These are phyloP conservation scores for Rhogogaster chlorosoma DNA, from an alignment of 2,888 invertebrate genomes.

Conservation along the genomic window DNA sequence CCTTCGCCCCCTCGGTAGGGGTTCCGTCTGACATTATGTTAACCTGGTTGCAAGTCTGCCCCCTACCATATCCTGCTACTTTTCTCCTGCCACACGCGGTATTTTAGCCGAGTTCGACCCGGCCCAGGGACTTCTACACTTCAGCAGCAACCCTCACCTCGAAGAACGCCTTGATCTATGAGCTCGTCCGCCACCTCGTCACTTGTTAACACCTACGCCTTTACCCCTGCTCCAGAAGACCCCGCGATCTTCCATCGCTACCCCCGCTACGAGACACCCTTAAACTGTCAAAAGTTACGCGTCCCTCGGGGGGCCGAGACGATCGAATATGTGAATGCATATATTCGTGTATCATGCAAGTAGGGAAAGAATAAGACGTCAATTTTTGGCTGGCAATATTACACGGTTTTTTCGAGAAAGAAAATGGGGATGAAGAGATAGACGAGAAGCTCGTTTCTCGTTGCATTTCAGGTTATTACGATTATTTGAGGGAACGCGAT, in stretches of 20 bases:
- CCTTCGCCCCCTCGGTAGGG: conserved; percentile 59
- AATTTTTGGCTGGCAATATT: neutral
- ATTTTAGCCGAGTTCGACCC: conserved; percentile 18
- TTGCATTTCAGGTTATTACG: neutral
- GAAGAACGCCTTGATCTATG: conserved; percentile 68
- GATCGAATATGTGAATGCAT: conserved; percentile 35
- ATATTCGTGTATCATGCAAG: neutral
- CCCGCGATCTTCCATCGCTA: neutral
- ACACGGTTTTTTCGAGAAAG: neutral
- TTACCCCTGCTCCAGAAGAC: neutral
- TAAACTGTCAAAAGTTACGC: conserved; percentile 47
- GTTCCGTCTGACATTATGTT: conserved; percentile 72
- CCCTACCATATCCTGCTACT: conserved; percentile 66
- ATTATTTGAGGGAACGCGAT: neutral
- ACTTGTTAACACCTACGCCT: conserved; percentile 69
- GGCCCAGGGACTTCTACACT: neutral
- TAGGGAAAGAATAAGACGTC: neutral
- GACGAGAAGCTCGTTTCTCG: neutral
- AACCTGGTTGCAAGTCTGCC: conserved; percentile 65
- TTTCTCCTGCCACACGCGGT: conserved; percentile 57
- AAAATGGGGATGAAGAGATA: neutral
- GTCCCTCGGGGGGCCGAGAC: neutral
- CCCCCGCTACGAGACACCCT: neutral
- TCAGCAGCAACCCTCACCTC: neutral
- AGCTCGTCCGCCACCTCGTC: conserved; percentile 61